Conservation (phyloP, 2,888 invertebrate species). For the Cremastinae sp. region DNA sequence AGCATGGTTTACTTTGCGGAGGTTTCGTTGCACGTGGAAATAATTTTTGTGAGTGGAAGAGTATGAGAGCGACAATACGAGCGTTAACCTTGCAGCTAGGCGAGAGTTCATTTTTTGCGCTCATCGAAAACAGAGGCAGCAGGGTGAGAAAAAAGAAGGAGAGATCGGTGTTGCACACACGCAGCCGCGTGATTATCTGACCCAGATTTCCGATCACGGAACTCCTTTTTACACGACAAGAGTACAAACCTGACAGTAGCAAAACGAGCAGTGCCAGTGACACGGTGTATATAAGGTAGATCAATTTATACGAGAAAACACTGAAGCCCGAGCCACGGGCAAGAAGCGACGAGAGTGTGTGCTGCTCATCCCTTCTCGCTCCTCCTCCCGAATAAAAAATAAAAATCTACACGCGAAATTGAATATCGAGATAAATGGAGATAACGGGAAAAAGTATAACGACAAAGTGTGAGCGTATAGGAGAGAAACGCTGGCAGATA, state of each 20-base stretch:
- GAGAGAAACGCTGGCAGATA: background rate
- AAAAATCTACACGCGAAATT: conserved; percentile 38
- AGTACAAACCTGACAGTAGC: conserved; percentile 26
- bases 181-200: conserved; percentile 58
- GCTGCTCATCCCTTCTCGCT: conserved; percentile 23
- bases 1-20: no score
- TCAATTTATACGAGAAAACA: conserved; percentile 59
- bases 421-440: conserved; percentile 15
- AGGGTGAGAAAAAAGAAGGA: conserved; percentile 4
- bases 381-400: conserved; percentile 42
- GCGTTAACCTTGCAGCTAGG: conserved; percentile 42
- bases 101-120: conserved; percentile 21
- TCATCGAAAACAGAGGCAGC: conserved; percentile 19
- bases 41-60: no score
- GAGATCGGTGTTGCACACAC: conserved; percentile 36
- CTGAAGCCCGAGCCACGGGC: conserved; percentile 30
- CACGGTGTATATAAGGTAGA: conserved; percentile 56
- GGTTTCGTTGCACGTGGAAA: no score
- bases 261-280: conserved; percentile 32
- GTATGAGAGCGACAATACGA: conserved; percentile 54
- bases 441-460: conserved; percentile 12
- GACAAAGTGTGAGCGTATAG: background rate
- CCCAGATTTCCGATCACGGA: conserved; percentile 62
- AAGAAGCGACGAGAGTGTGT: conserved; percentile 23
- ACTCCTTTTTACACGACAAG: conserved; percentile 54